Evolutionary conservation across 2,888 invertebrate genomes (phyloP).

Genomic region (Rhogogaster chlorosoma): DNA sequence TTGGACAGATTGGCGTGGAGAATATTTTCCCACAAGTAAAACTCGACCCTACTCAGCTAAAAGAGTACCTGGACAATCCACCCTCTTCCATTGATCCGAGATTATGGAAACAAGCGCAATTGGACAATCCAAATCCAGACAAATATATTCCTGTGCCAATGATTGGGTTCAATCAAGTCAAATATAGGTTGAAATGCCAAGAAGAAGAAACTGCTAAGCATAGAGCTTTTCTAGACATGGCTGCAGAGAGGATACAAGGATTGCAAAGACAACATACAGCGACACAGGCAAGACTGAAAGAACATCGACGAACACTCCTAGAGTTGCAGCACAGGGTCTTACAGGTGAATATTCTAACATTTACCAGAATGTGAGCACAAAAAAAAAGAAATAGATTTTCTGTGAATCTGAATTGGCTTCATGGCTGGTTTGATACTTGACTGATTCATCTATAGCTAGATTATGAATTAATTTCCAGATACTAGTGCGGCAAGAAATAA

Average conservation of each 20-base stretch:
- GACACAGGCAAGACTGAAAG: constrained; percentile 89
- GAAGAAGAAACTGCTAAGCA: constrained; percentile 91
- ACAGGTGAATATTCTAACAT: constrained; percentile 80
- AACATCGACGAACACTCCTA: constrained; percentile 89
- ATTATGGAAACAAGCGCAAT: constrained; percentile 97
- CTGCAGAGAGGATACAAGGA: constrained; percentile 87
- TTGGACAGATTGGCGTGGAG: constrained; percentile 86
- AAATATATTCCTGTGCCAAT: constrained; percentile 96
- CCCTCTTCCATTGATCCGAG: constrained; percentile 94
- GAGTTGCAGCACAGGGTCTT: constrained; percentile 91
- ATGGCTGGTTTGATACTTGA: background rate
- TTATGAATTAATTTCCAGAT: constrained; percentile 80
- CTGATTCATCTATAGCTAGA: background rate
- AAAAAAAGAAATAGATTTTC: background rate
- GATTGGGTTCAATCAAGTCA: constrained; percentile 91
- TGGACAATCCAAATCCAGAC: constrained; percentile 95
- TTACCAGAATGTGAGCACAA: background rate
- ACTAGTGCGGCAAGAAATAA: constrained; percentile 92
- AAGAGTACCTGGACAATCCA: constrained; percentile 94
- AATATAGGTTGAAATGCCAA: constrained; percentile 91
- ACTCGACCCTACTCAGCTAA: constrained; percentile 88
- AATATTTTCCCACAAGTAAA: constrained; percentile 87
- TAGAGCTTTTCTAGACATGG: constrained; percentile 88
- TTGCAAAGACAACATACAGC: constrained; percentile 90
- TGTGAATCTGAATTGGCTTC: background rate